These are phyloP conservation scores for Meda fulgida DNA, from an alignment of 2,797 vertebrate genomes.

Conservation along the genomic window DNA sequence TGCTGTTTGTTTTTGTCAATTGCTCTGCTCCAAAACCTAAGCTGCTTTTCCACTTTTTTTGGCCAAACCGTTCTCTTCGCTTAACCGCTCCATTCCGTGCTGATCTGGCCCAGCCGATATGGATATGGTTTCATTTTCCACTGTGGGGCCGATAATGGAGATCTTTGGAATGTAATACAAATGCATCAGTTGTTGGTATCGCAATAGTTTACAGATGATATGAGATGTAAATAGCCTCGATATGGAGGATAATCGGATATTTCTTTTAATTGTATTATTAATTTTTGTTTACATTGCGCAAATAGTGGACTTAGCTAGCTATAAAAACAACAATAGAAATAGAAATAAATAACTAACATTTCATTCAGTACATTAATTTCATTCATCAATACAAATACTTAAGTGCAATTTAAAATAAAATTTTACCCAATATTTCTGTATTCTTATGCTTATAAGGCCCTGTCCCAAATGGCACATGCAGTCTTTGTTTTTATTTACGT, in stretches of 20 bases:
- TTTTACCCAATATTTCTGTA: not conserved
- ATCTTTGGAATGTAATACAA: not conserved
- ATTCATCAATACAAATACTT: not conserved
- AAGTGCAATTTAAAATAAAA: not conserved
- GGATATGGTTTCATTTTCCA: not conserved
- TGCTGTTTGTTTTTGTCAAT: constrained; percentile 26
- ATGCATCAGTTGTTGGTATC: not conserved
- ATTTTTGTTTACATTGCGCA: not conserved
- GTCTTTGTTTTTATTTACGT: not conserved
- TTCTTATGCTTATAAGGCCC: not conserved
- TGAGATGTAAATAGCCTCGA: not conserved
- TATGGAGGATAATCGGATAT: not conserved
- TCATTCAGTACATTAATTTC: not conserved
- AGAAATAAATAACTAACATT: not conserved
- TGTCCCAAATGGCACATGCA: not conserved
- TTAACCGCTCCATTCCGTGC: no score
- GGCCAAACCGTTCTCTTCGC: not conserved
- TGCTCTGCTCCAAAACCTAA: constrained; percentile 11
- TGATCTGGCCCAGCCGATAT: no score
- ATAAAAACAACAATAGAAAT: not conserved
- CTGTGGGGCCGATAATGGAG: not conserved
- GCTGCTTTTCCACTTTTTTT: not conserved
- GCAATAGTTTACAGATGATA: not conserved
- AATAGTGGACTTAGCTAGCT: not conserved
- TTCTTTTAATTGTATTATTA: not conserved